These are phyloP conservation scores for Semotilus atromaculatus DNA, from an alignment of 2,797 vertebrate species.

Conservation along the genomic window DNA sequence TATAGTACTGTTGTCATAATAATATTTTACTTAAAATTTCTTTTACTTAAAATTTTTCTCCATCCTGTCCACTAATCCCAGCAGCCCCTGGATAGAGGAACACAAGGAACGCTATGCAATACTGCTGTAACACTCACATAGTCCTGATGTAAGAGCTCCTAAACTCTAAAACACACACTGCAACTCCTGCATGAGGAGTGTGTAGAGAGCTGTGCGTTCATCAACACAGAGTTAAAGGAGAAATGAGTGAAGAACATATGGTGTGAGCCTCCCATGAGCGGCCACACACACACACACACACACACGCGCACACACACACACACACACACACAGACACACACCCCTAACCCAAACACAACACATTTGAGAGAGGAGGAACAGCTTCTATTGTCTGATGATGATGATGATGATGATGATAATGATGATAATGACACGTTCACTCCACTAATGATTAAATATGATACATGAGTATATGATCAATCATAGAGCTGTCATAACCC, in stretches of 20 bases:
- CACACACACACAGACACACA: too few species aligned
- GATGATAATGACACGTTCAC: not conserved
- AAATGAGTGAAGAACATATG: conserved; percentile 15
- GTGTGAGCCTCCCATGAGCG: not conserved
- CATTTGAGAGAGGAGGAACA: not conserved
- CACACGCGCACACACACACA: too few species aligned
- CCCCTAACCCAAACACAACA: too few species aligned
- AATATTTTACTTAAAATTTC: not conserved
- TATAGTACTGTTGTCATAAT: not conserved
- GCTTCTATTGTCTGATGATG: conserved; percentile 1
- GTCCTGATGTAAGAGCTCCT: conserved; percentile 20
- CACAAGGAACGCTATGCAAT: not conserved
- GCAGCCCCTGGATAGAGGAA: not conserved
- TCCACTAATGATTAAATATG: conserved; percentile 24
- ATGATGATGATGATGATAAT: conserved; percentile 2
- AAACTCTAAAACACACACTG: conserved; percentile 15
- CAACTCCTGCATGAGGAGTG: not conserved
- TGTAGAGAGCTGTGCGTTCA: not conserved
- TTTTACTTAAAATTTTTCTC: not conserved
- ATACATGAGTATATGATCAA: conserved; percentile 9
- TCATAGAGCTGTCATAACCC: conserved; percentile 13
- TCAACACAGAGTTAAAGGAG: not conserved
- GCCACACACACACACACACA: not conserved
- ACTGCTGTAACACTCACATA: conserved; percentile 1
- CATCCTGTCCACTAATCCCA: not conserved